These are phyloP conservation scores for Bruchidius siliquastri DNA, from an alignment of 2,888 invertebrate species.

Conservation along the genomic window DNA sequence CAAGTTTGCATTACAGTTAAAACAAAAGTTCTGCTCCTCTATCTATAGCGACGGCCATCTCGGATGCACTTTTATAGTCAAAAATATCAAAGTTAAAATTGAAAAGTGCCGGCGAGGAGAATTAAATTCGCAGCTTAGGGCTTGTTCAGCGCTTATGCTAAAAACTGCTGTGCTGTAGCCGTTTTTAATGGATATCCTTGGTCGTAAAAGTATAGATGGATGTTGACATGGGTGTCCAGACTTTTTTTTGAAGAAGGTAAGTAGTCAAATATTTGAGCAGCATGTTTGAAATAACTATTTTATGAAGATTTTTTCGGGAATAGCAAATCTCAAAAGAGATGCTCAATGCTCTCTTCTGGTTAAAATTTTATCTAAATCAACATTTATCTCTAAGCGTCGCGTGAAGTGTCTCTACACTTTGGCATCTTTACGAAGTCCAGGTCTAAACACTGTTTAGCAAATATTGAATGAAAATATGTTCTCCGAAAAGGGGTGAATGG, in stretches of 20 bases:
- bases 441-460: no score
- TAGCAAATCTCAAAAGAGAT: no score
- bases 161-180: background rate
- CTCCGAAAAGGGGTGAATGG: no score
- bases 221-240: background rate
- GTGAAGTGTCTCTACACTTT: no score
- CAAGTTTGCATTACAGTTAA: background rate
- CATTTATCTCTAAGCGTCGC: no score
- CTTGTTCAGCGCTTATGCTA: background rate
- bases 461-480: no score
- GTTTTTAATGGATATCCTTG: background rate
- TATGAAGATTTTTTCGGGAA: no score
- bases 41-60: constrained; percentile 19
- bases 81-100: constrained; percentile 6
- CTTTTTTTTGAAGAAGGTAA: background rate
- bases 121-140: background rate
- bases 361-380: no score
- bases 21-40: background rate
- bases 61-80: constrained; percentile 6
- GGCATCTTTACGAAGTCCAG: no score
- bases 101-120: background rate
- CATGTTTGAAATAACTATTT: no score
- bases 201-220: background rate
- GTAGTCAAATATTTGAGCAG: no score
- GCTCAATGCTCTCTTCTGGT: no score